Evolutionary conservation across 2,797 vertebrate genomes (phyloP), one percentile per base, ranked within the genome.

Genomic region (Phylloscopus collybita): DNA sequence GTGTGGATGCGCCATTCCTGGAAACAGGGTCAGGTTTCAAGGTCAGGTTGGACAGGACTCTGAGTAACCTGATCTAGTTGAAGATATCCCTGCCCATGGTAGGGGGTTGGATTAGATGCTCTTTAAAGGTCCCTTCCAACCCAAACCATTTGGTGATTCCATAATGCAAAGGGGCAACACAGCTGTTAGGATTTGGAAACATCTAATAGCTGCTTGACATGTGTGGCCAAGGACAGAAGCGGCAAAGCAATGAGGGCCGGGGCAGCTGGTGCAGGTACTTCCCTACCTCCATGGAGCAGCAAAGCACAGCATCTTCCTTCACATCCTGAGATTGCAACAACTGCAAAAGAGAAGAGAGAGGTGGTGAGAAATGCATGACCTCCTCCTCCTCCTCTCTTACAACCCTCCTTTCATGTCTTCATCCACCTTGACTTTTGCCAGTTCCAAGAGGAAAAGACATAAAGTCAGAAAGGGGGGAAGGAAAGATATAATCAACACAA

Each of bases 211-310:
- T 81, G 12, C 44, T 73, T 26, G 51, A 49, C 14, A 17, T 27
- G 2, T 40, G 30, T 12, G n/a, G 7, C 30, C 38, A 72, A 53
- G 54, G 49, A 44, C 59, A 53, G 25, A 74, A 64, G 26, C 5
- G n/a, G 9, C 61, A 85, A 36, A 70, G 34, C 49, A n/a, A 9
- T 16, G 79, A 72, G 38, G 60, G 75, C 18, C 3, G 0, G 23
- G 49, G 27, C 0, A 6, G 44, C 34, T 40, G 32, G 18, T 59
- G 44, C 16, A 34, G 57, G 16, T 75, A 53, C 22, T 74, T 70
- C 54, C 98, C 82, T 98, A 99, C 99, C 99, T 99, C 99, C 99
- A 99, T 99, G 16, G 99, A 99, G 79, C 99, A 99, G 97, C 99
- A 99, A 78, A 99, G 98, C 54, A 99, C 99, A 1, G 99, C 99